These are phyloP conservation scores for Hyaena hyaena DNA, from an alignment of 2,113 vertebrate genomes.

Conservation along the genomic window DNA sequence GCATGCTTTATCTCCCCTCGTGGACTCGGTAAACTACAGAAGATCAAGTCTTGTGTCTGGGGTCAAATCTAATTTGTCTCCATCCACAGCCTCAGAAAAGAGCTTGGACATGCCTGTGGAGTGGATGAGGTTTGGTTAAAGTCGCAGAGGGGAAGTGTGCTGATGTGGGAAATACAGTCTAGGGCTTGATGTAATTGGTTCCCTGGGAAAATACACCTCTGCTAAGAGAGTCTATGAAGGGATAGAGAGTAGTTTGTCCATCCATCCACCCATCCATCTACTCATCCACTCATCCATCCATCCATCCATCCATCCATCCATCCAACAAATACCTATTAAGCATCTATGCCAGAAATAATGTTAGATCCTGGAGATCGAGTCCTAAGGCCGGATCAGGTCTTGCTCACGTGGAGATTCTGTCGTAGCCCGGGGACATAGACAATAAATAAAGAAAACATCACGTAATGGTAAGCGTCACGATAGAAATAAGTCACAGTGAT, in stretches of 20 bases:
- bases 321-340: not conserved
- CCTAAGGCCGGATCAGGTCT: not conserved
- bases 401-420: not conserved
- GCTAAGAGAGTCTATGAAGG: not conserved
- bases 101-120: not conserved
- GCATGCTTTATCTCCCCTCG: not conserved
- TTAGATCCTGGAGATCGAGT: not conserved
- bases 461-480: rapidly evolving
- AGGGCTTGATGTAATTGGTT: not conserved
- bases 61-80: not conserved
- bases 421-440: not conserved
- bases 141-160: not conserved
- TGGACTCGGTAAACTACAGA: not conserved
- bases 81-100: not conserved
- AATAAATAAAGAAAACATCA: not conserved
- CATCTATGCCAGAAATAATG: not conserved
- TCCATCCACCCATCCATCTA: not conserved
- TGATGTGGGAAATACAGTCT: not conserved
- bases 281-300: not conserved
- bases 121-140: not conserved
- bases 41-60: not conserved
- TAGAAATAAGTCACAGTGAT: not conserved
- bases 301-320: not conserved
- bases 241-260: not conserved
- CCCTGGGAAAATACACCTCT: not conserved